Evolutionary conservation across 2,113 vertebrate genomes (phyloP).

Genomic region (Grantiella picta): DNA sequence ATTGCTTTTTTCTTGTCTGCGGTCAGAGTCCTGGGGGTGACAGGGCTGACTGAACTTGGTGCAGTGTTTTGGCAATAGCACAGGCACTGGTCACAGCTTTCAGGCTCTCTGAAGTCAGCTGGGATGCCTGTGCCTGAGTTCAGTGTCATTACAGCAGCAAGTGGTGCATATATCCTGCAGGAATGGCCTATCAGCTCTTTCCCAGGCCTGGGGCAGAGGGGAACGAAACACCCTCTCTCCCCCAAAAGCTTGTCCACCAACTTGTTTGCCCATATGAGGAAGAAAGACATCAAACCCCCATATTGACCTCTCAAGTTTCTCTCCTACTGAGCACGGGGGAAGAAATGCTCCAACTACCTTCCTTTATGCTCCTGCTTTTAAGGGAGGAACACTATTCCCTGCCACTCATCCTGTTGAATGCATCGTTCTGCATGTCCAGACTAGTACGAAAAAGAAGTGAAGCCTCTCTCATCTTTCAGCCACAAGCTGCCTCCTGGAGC

Average conservation of each 20-base stretch:
- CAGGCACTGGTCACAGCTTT: background rate
- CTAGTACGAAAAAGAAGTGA: background rate
- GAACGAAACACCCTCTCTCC: background rate
- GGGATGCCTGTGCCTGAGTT: background rate
- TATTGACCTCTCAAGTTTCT: background rate
- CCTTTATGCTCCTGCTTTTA: background rate
- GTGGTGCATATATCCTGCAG: background rate
- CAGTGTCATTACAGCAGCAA: background rate
- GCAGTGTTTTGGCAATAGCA: background rate
- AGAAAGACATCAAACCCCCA: background rate
- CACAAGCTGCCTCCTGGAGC: background rate
- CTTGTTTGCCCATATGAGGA: background rate
- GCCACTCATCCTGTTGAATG: background rate
- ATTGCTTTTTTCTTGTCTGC: background rate
- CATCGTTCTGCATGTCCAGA: background rate
- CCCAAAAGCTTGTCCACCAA: background rate
- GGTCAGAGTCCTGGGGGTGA: background rate
- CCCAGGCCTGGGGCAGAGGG: background rate
- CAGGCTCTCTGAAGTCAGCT: background rate
- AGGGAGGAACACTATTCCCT: background rate
- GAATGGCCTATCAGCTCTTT: background rate
- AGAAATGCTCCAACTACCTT: background rate
- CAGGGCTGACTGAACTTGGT: background rate
- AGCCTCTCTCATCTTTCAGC: background rate
- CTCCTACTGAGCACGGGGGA: background rate